Base-by-base conservation (phyloP, 2,888 invertebrate genomes). In the Hartigia nigra region DNA sequence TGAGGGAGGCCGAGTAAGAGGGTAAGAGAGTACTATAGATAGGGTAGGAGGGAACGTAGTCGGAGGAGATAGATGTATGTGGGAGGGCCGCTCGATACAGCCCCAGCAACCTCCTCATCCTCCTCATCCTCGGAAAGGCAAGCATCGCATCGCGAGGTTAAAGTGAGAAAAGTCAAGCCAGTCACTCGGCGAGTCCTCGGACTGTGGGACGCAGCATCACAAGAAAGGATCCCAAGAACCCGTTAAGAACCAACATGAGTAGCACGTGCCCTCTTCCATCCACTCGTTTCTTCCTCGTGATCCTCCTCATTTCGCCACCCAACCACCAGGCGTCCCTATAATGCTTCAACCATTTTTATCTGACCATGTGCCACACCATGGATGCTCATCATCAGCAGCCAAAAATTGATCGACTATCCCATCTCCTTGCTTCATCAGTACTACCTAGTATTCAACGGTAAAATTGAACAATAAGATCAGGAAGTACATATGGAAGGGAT, bases 71-170 rank as follows among this genome's bases (percentile, higher is more conserved):
- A 91, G 91, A 91, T 91, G 91, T 91, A 90, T 91, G 90, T 91
- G 91, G 90, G 91, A 91, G 90, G 91, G 90, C 91, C 91, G 91
- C 91, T 91, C 91, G 91, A 91, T 91, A 91, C 91, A 91, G 91
- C 91, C 88, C 91, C 91, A 91, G 91, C 91, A 89, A 75, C 79
- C 79, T 77, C 79, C 79, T 81, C 82, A 76, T 83, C 81, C 88
- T 86, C 83, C 78, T 78, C 55, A 77, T 78, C 78, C 78, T 82
- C 79, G 87, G 86, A 86, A 90, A 89, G 88, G 90, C 90, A 90
- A 90, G 90, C 91, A 90, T 90, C 90, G 90, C 89, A 90, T 90
- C 90, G 91, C 88, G 88, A 90, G 90, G 90, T 91, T 91, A 90
- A 90, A 91, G 91, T 90, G 91, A 91, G 91, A 91, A 91, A 91